phyloP scores from a whole-genome alignment of 2,888 invertebrate species.

The Ectobius pallidus region DNA sequence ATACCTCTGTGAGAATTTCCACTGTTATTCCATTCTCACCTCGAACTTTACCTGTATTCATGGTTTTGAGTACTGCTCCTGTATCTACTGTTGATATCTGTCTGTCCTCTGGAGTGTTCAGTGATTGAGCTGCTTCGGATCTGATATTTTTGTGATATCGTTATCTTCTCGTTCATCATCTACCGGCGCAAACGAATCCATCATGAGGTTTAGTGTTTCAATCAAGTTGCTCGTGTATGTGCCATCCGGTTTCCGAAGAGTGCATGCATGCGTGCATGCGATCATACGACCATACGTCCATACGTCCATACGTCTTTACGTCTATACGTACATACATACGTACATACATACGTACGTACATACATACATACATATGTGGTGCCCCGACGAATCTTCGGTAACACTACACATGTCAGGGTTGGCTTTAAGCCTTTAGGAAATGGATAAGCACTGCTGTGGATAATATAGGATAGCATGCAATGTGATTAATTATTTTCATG shows the following conservation, averaged over 20 bases:
- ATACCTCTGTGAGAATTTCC: background rate
- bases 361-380: background rate
- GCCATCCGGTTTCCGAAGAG: background rate
- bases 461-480: too few relatives aligned
- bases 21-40: slow-evolving; percentile 4
- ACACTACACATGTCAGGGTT: too few relatives aligned
- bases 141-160: background rate
- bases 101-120: background rate
- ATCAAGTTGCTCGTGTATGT: background rate
- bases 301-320: background rate
- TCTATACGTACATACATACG: background rate
- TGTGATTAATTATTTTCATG: too few relatives aligned
- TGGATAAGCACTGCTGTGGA: too few relatives aligned
- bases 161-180: background rate
- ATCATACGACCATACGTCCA: background rate
- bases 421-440: too few relatives aligned
- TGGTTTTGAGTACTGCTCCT: background rate
- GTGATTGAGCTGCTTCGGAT: background rate
- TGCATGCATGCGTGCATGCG: background rate
- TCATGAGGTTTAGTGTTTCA: background rate
- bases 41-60: background rate
- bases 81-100: background rate
- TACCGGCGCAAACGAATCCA: background rate
- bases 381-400: too few relatives aligned
- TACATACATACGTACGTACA: slow-evolving; percentile 3